Evolutionary conservation across 1,140 invertebrate species (phyloP).

Genomic region (Psix sp.): DNA sequence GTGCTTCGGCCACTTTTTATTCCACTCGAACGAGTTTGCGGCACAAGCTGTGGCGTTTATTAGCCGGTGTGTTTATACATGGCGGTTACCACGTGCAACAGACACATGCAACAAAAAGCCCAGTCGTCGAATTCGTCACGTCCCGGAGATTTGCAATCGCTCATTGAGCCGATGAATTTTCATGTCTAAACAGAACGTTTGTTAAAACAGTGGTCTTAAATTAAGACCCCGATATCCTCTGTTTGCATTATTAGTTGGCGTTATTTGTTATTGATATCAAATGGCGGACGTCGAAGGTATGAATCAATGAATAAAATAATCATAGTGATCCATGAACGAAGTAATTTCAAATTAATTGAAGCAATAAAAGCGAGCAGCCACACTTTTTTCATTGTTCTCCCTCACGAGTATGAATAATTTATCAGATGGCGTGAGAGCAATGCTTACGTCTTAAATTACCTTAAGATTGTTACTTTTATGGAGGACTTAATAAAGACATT

Average conservation of each 20-base stretch:
- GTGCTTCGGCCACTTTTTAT: slow-evolving; percentile 49
- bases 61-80: slow-evolving; percentile 51
- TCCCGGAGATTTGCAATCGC: slow-evolving; percentile 71
- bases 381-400: slow-evolving; percentile 17
- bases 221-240: no score
- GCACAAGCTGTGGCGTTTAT: slow-evolving; percentile 51
- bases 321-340: slow-evolving; percentile 1
- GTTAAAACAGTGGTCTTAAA: no score
- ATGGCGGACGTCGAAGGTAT: no score
- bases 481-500: slow-evolving; percentile 38
- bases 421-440: slow-evolving; percentile 37
- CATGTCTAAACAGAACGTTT: no score
- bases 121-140: slow-evolving; percentile 72
- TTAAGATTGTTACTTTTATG: slow-evolving; percentile 29
- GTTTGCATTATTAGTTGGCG: no score
- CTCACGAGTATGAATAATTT: slow-evolving; percentile 31
- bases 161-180: no score
- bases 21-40: slow-evolving; percentile 45
- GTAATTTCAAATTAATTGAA: slow-evolving; percentile 29
- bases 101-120: slow-evolving; percentile 67
- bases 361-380: slow-evolving; percentile 22
- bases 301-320: no score
- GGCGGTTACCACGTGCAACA: slow-evolving; percentile 62
- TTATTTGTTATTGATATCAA: no score
- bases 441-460: slow-evolving; percentile 21